A percentile compares a stretch with the other conserved stretches of the same genome.
Conservation (phyloP, 92 coral and sea anemone genomes). For the Palythoa heliodiscus region DNA sequence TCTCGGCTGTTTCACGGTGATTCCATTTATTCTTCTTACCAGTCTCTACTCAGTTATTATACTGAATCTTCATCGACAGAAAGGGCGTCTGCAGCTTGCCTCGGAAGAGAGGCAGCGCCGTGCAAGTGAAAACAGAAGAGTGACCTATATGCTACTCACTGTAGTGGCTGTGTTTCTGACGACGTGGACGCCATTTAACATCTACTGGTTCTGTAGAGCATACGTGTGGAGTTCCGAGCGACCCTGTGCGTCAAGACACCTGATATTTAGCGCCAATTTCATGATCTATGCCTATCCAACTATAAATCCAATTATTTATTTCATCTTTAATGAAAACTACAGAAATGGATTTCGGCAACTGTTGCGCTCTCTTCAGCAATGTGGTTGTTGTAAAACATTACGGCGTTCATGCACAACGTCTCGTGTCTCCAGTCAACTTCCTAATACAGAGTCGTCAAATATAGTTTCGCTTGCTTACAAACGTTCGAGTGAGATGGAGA, state of each 20-base stretch:
- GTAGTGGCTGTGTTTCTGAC: not conserved
- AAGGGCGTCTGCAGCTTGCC: slow-evolving; percentile 14
- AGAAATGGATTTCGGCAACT: slow-evolving; percentile 12
- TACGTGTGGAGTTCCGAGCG: not conserved
- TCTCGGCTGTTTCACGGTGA: slow-evolving; percentile 32
- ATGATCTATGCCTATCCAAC: slow-evolving; percentile 1
- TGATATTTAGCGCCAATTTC: slow-evolving; percentile 1
- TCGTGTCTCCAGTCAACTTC: not conserved
- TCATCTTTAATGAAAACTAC: slow-evolving; percentile 1
- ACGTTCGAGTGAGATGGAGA: not conserved
- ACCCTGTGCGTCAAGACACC: not conserved
- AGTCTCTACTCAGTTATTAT: slow-evolving; percentile 27
- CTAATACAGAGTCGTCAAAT: not conserved
- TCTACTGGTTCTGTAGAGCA: slow-evolving; percentile 21
- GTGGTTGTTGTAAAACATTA: not conserved
- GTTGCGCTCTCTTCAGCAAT: not conserved
- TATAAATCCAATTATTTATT: not conserved
- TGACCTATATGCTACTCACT: slow-evolving; percentile 14
- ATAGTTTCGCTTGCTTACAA: not conserved
- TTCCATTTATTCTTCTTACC: slow-evolving; percentile 28
- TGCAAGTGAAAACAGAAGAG: slow-evolving; percentile 14
- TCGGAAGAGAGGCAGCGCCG: slow-evolving; percentile 17
- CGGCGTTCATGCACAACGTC: not conserved
- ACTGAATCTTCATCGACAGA: not conserved
- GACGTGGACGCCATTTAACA: slow-evolving; percentile 9